A percentile compares a stretch with the other conserved stretches of the same genome.
Evolutionary conservation across 2,797 vertebrate species (phyloP).

Genomic region (Mus caroli): DNA sequence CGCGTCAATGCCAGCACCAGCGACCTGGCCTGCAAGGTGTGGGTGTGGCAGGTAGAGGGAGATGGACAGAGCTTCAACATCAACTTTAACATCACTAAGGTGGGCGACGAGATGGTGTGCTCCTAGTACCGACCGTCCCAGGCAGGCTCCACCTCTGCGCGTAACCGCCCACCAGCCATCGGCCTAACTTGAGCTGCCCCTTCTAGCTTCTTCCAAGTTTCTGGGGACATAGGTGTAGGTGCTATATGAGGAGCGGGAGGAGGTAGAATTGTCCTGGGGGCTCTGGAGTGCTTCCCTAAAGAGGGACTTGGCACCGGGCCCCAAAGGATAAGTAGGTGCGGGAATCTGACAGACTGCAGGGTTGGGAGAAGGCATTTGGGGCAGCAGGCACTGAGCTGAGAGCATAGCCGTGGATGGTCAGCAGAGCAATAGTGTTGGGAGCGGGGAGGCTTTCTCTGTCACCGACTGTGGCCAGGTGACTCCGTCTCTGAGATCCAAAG

Average conservation of each 20-base stretch:
- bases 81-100: slow-evolving; percentile 98
- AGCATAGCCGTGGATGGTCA: too few relatives aligned
- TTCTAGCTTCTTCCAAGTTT: neutral
- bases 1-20: slow-evolving; percentile 96
- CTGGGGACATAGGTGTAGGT: neutral
- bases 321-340: neutral
- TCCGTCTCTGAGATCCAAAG: neutral
- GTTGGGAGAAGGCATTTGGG: neutral
- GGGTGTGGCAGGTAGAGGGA: slow-evolving; percentile 99
- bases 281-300: neutral
- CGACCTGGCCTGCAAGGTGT: slow-evolving; percentile 98
- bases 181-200: neutral
- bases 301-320: neutral
- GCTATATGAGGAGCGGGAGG: neutral
- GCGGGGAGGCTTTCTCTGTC: neutral
- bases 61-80: slow-evolving; percentile 98
- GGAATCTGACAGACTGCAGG: neutral
- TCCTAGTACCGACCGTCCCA: neutral
- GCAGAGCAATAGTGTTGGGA: neutral
- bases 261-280: too few relatives aligned
- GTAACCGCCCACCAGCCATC: neutral
- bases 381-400: neutral
- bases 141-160: neutral
- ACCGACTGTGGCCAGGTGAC: neutral
- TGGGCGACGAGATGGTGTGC: slow-evolving; percentile 79